These are phyloP conservation scores for Anniella stebbinsi DNA, from an alignment of 2,797 vertebrate species.

Conservation along the genomic window DNA sequence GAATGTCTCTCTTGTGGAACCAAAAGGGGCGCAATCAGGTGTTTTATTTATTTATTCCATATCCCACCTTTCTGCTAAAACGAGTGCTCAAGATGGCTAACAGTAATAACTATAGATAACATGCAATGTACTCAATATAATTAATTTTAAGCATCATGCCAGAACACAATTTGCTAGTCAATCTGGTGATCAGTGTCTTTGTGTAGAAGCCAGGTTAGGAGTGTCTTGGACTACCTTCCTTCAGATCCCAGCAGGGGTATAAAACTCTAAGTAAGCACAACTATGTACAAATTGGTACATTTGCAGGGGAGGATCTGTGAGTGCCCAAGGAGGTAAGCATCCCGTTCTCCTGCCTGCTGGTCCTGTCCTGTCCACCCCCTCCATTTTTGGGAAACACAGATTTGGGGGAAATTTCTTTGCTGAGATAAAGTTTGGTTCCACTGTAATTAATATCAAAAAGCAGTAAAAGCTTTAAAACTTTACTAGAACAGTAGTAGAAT, in stretches of 20 bases:
- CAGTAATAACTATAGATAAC: no score
- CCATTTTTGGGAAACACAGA: neutral
- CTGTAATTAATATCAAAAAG: neutral
- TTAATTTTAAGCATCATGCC: neutral
- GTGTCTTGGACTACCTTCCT: neutral
- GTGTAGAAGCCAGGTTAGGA: neutral
- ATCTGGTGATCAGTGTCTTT: neutral
- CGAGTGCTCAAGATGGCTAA: no score
- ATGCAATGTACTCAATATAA: no score
- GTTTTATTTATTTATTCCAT: no score
- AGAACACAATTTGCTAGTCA: neutral
- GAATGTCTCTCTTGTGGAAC: neutral
- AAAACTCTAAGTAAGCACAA: neutral
- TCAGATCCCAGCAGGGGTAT: neutral
- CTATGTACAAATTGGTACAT: neutral
- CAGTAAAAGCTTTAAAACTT: slow-evolving; percentile 13
- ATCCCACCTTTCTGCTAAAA: no score
- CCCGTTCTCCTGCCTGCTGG: neutral
- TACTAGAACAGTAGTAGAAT: neutral
- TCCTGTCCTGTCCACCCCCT: neutral
- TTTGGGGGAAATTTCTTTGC: neutral
- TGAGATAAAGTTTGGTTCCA: neutral
- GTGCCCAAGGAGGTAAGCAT: neutral
- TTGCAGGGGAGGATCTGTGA: neutral
- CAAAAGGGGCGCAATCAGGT: neutral